Base-by-base conservation (phyloP, 1,140 invertebrate genomes). In the Platyura marginata region DNA sequence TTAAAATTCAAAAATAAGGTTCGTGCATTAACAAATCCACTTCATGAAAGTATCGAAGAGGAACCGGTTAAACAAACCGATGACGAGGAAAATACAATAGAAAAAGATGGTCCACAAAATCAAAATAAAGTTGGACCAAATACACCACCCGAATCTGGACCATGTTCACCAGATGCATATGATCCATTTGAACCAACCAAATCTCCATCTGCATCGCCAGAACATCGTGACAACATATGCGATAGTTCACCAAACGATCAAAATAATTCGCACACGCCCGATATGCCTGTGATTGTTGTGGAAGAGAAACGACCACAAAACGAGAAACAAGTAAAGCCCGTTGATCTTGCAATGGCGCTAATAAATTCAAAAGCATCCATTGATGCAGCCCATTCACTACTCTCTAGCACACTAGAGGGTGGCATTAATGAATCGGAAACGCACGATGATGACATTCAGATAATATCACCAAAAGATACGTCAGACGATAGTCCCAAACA, bases 131-230 rank as follows among this genome's bases (percentile, higher is more conserved):
- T 63, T 35, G 65, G 63, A 3, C 63, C 63, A 0, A 65, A 58
- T 42, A 60, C 60, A 15, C 56, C 64, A 18, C 61, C 57, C 3
- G 61, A 63, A 35, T 61, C 59, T 19, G 58, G 54, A 10, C 59
- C 58, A 3, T 57, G 56, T 22, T 58, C 59, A 9, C 58, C 58
- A 18, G 81, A 84, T 55, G 81, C 73, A 3, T 89, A 88, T 56
- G 84, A 88, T 73, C 85, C 85, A 1, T 88, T 85, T 55, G 83
- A 87, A 53, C 84, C 84, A 2, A 87, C 84, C 1, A 84, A 83
- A 54, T 86, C 82, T 3, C 69, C 81, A 2, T 66, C 49, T 47
- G 68, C 16, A 38, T 38, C 36, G 4, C 36, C 36, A 38, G 16
- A 29, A 29, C 6, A 29, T 4, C 18, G 36, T 11, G 10, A 11